Base-by-base conservation (phyloP, 2,888 invertebrate species). In the Ornithoptera priamus region DNA sequence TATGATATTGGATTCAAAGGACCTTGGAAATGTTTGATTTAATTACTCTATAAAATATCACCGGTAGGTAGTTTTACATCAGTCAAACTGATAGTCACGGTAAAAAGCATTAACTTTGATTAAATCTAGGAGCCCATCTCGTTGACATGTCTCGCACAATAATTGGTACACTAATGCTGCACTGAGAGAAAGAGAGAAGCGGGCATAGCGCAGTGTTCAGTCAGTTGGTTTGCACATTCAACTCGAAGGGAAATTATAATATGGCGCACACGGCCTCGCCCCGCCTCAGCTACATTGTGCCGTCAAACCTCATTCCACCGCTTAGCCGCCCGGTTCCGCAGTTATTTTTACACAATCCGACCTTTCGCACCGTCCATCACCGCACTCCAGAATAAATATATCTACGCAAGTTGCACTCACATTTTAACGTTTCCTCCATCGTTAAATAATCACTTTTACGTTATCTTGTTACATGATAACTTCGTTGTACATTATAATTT, bases 321-420 rank as follows among this genome's bases (percentile, higher is more conserved):
- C 88, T 89, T 89, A 89, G 90, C 89, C 86, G 90, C 90, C 86
- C 88, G 89, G 89, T 92, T 91, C 91, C 92, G 92, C 91, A 90
- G 91, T 91, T 92, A 92, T 92, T 92, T 92, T 92, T 92, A 92
- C 92, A 91, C 92, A 89, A 88, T 83, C 89, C 91, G 90, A 92
- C 91, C 92, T 92, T 91, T 92, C 90, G 91, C 92, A 92, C 90
- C 92, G 89, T 85, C 90, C 88, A 88, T 89, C 89, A 91, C 89
- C 86, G 85, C 90, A 91, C 90, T 90, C 85, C 85, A 85, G 81
- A 82, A 82, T 81, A 82, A 81, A 83, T 85, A 84, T 81, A 81
- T 84, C 81, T 82, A 81, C 78, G 80, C 89, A 87, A 86, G 80
- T 81, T 81, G 84, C 90, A 91, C 90, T 85, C 91, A 90, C 89